Conservation (phyloP, 2,888 invertebrate species). For the Campoplex nolae region DNA sequence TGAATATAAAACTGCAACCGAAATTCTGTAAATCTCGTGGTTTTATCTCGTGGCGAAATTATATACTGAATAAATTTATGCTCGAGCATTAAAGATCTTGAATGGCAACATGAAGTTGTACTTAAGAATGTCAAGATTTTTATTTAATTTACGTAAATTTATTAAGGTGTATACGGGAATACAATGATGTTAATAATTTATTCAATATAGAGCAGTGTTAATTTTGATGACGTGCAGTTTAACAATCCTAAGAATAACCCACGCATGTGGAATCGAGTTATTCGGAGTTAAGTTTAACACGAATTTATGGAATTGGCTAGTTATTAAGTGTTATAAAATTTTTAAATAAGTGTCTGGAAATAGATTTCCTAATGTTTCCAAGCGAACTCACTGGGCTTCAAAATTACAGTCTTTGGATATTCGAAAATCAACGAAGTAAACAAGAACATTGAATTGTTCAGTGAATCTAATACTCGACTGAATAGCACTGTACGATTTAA, state of each 20-base stretch:
- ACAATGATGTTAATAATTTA: neutral
- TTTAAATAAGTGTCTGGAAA: neutral
- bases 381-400: neutral
- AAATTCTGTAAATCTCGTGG: neutral
- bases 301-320: neutral
- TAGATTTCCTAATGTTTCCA: neutral
- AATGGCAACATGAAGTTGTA: neutral
- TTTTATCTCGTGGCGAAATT: neutral
- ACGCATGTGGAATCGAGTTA: neutral
- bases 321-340: neutral
- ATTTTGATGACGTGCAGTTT: neutral
- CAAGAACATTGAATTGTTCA: neutral
- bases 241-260: neutral
- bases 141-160: neutral
- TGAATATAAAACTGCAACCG: conserved; percentile 5
- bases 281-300: neutral
- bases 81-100: neutral
- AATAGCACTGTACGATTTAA: neutral
- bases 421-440: neutral
- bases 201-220: neutral
- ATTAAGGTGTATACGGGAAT: neutral
- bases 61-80: neutral
- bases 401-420: neutral
- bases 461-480: neutral
- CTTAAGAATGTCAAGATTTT: neutral